Base-by-base conservation (phyloP, 1,140 invertebrate genomes). In the Branchinecta lindahli region DNA sequence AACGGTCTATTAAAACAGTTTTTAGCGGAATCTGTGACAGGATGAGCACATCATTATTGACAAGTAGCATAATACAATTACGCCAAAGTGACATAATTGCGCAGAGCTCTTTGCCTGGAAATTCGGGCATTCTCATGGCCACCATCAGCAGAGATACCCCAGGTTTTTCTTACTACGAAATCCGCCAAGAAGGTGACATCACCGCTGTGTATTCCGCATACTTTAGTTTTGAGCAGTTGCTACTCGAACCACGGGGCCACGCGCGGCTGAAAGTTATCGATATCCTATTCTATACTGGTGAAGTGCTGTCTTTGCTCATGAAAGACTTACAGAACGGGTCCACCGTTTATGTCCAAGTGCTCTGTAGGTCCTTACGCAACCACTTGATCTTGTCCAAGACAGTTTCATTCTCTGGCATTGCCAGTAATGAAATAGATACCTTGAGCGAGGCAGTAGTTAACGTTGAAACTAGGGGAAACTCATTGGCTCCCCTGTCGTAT, bases 221-320 rank as follows among this genome's bases (percentile, higher is more conserved):
- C 65, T 73, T 65, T 33, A 68, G 10, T 61, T 71, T 44, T 70
- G 68, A 9, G 66, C 52, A 12, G 61, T 71, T 65, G 52, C 44
- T 12, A 21, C 47, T 67, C 20, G 66, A 70, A n/a, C 9, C 46
- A 47, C 61, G 18, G 18, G 45, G 45, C 3, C 70, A 65, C 52
- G 44, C 21, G 15, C 21, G 33, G 52, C 33, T 44, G n/a, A 47
- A 71, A 67, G 74, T 80, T 21, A 21, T 77, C 44, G 79, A 80
- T 71, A 46, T 79, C 8, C 86, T 92, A 76, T 93, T 92, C 80
- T 95, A 93, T 79, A 90, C 89, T 0, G 80, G 85, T 46, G 86
- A 87, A 65, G 85, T 85, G 67, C 74, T 95, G 4, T 92, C 91
- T 8, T 75, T 94, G 33, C 77, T 94, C 10, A 75, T 92, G 20